Conservation (phyloP, 2,113 vertebrate genomes). For the Menidia beryllina region DNA sequence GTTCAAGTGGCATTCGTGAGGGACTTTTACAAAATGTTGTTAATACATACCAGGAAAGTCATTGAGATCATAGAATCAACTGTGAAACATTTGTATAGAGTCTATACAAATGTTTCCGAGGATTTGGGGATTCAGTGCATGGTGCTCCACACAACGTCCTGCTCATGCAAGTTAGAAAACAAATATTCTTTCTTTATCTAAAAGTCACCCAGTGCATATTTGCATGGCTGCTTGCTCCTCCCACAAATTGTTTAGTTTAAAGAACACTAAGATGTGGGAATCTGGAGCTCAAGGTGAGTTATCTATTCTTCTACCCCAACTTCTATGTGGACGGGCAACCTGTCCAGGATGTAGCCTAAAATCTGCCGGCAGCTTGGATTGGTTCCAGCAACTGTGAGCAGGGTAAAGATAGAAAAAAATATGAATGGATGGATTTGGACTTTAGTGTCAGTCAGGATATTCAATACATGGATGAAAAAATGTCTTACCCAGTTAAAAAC, state of each 20-base stretch:
- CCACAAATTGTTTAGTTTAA: slow-evolving; percentile 4
- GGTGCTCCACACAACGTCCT: too few relatives aligned
- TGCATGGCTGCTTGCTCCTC: slow-evolving; percentile 16
- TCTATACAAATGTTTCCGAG: too few relatives aligned
- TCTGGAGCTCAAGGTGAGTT: not conserved
- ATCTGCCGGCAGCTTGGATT: too few relatives aligned
- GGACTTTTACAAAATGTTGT: too few relatives aligned
- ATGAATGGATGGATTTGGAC: not conserved
- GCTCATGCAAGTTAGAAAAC: too few relatives aligned
- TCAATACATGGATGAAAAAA: not conserved
- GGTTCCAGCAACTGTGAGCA: not conserved
- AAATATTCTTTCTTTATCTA: slow-evolving; percentile 17
- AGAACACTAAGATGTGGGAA: not conserved
- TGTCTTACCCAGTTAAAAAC: not conserved
- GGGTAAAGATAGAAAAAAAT: not conserved
- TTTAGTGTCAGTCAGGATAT: not conserved
- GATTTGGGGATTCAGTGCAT: too few relatives aligned
- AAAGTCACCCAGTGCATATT: not conserved
- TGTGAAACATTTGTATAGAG: too few relatives aligned
- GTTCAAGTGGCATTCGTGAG: slow-evolving; percentile 8
- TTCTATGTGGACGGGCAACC: not conserved
- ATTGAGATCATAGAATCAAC: too few relatives aligned
- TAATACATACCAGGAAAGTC: too few relatives aligned
- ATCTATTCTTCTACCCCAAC: not conserved
- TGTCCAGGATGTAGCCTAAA: not conserved